A percentile compares a stretch with the other conserved stretches of the same genome.
Conservation (phyloP, 2,888 invertebrate genomes). For the Tetanocera ferruginea region DNA sequence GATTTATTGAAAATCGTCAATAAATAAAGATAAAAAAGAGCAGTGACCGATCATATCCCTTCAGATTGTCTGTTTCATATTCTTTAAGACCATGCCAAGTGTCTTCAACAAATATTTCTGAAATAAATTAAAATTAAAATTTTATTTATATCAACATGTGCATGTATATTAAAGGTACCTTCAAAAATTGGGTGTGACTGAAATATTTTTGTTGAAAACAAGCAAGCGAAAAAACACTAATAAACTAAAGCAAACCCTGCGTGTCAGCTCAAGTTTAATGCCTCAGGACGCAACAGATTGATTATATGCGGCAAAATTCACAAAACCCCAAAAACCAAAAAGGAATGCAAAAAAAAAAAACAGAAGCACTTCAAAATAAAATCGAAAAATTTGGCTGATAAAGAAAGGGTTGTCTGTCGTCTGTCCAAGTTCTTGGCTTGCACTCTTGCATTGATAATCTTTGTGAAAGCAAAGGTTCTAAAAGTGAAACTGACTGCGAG, state of each 20-base stretch:
- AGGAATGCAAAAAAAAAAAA: neutral
- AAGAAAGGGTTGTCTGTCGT: no score
- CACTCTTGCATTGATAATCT: no score
- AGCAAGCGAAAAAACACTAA: neutral
- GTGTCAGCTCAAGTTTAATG: constrained; percentile 61
- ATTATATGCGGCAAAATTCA: constrained; percentile 47
- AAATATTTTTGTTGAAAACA: neutral
- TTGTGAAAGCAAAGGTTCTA: constrained; percentile 9
- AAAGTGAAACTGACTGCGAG: constrained; percentile 25
- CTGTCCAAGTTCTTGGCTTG: no score
- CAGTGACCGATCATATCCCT: no score
- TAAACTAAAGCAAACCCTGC: neutral
- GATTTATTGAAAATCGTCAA: no score
- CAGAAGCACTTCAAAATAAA: neutral
- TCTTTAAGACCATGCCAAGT: neutral
- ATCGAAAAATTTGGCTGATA: neutral
- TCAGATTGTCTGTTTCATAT: no score
- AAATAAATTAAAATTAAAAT: neutral
- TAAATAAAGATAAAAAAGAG: no score
- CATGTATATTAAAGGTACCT: neutral
- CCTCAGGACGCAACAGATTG: constrained; percentile 62
- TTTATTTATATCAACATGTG: no score
- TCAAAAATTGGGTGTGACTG: constrained; percentile 8
- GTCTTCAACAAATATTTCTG: neutral
- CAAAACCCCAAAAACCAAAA: constrained; percentile 34